Conservation (phyloP, 2,113 vertebrate species). For the Platanista minor region DNA sequence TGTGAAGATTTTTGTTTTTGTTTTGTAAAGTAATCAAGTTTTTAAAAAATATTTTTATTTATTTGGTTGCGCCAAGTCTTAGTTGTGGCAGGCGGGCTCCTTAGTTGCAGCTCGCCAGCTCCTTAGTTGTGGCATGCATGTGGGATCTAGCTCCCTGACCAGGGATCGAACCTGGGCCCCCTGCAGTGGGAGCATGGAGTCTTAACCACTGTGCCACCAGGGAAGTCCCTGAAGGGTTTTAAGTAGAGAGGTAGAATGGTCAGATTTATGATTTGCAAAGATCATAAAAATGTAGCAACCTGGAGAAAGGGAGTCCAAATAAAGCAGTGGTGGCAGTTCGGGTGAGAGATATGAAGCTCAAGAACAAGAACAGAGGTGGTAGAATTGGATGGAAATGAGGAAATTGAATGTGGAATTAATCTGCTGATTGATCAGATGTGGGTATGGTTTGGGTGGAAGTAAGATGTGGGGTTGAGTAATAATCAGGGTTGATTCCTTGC, state of each 20-base stretch:
- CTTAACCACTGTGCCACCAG: no score
- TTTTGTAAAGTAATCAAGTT: no score
- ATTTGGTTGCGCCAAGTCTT: no score
- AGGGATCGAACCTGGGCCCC: no score
- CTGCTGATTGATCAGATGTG: no score
- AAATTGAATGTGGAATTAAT: neutral
- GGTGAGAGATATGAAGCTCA: neutral
- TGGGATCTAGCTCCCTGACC: no score
- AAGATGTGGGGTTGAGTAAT: neutral
- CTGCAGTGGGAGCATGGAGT: no score
- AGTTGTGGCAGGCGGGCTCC: no score
- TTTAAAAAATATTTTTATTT: no score
- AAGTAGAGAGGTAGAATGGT: neutral
- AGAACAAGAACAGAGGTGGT: neutral
- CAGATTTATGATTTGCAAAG: neutral
- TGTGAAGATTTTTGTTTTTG: neutral
- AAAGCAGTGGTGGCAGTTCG: neutral
- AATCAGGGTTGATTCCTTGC: neutral
- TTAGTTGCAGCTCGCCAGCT: no score
- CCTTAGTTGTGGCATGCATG: no score
- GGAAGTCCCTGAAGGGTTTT: neutral
- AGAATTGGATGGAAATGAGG: neutral
- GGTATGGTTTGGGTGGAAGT: no score
- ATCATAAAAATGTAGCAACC: neutral
- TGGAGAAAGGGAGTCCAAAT: neutral